Conservation (phyloP, 2,113 vertebrate species). For the Oryzias celebensis region DNA sequence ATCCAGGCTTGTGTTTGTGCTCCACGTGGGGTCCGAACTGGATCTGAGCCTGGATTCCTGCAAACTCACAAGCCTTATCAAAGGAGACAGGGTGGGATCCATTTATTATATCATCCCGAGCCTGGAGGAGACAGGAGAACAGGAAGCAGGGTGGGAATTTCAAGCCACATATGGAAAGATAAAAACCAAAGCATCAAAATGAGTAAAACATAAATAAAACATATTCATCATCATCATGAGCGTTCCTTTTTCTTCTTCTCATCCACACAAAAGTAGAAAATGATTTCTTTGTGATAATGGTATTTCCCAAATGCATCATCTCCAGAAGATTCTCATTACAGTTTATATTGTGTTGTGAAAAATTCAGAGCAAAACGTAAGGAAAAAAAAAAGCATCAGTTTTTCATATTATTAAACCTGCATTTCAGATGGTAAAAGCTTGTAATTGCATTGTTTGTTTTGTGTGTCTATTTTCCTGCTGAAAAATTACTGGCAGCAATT, state of each 20-base stretch:
- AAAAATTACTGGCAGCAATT: conserved; percentile 30
- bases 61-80: conserved; percentile 97
- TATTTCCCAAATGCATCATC: conserved; percentile 30
- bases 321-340: conserved; percentile 38
- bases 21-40: conserved; percentile 98
- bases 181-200: conserved; percentile 30
- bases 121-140: conserved; percentile 76
- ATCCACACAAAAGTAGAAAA: conserved; percentile 10
- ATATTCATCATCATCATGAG: too few species aligned
- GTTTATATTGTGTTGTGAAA: conserved; percentile 35
- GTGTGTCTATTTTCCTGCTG: conserved; percentile 15
- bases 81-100: conserved; percentile 98
- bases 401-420: conserved; percentile 32
- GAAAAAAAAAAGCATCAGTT: conserved; percentile 10
- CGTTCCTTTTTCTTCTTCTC: too few species aligned
- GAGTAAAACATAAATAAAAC: conserved; percentile 3
- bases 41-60: conserved; percentile 97
- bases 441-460: conserved; percentile 10
- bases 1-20: conserved; percentile 98
- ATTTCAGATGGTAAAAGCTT: conserved; percentile 20
- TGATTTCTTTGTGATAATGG: conserved; percentile 38
- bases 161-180: conserved; percentile 23
- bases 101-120: conserved; percentile 97
- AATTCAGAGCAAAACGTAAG: conserved; percentile 17
- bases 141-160: conserved; percentile 3